A percentile compares a stretch with the other conserved stretches of the same genome.
These are phyloP conservation scores for Lochmaea capreae DNA, from an alignment of 2,888 invertebrate species.

Conservation along the genomic window DNA sequence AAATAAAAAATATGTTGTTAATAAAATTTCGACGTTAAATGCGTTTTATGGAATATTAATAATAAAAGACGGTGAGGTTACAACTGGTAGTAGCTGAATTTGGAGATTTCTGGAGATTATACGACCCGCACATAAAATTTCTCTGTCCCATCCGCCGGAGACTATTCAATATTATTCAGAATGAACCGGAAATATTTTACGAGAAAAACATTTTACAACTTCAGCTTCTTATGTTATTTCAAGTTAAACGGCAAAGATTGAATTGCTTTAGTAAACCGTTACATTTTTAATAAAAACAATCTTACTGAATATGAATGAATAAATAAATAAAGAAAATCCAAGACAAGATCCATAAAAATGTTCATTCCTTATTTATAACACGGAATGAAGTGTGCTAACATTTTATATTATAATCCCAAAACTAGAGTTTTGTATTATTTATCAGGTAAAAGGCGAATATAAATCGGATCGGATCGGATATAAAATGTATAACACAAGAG, in stretches of 20 bases:
- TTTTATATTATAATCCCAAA: no score
- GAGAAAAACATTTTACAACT: slow-evolving; percentile 15
- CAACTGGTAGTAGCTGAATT: slow-evolving; percentile 15
- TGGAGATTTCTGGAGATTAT: slow-evolving; percentile 32
- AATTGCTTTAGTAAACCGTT: slow-evolving; percentile 5
- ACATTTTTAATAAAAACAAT: background rate
- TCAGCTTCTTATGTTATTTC: background rate
- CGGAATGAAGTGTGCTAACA: no score
- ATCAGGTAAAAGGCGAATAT: no score
- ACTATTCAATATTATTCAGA: slow-evolving; percentile 24
- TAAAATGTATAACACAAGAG: no score
- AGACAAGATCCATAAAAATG: background rate
- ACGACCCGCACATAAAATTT: slow-evolving; percentile 33
- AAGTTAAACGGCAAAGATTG: background rate
- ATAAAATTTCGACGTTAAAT: slow-evolving; percentile 38
- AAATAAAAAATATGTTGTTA: slow-evolving; percentile 42
- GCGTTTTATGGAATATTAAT: slow-evolving; percentile 39
- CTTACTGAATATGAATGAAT: background rate
- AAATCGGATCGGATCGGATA: no score
- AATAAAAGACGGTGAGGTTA: slow-evolving; percentile 30
- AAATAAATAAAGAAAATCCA: background rate
- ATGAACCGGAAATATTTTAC: slow-evolving; percentile 17
- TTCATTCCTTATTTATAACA: background rate
- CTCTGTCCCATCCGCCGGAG: slow-evolving; percentile 14
- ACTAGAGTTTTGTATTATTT: no score